phyloP scores from a whole-genome alignment of 1,140 invertebrate genomes.

The Listronotus bonariensis region DNA sequence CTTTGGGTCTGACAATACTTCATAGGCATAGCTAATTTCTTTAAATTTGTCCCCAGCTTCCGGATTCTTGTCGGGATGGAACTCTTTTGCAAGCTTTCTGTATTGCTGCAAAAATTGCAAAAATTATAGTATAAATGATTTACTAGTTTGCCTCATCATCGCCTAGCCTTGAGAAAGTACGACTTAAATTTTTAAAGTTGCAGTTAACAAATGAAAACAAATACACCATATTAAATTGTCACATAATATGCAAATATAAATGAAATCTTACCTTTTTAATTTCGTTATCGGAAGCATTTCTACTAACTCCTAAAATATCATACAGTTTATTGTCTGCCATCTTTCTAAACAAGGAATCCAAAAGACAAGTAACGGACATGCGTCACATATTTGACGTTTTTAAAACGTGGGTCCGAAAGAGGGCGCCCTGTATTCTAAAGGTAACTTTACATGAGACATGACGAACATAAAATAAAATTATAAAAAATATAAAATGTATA shows the following conservation, averaged over 20 bases:
- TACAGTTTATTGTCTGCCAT: slow-evolving; percentile 81
- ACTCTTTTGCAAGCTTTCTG: slow-evolving; percentile 83
- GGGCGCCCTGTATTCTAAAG: neutral
- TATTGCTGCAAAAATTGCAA: slow-evolving; percentile 66
- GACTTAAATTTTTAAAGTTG: slow-evolving; percentile 5
- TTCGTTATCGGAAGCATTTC: slow-evolving; percentile 76
- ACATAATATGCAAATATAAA: neutral
- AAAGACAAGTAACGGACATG: slow-evolving; percentile 18
- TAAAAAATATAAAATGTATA: no score
- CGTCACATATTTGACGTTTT: slow-evolving; percentile 1
- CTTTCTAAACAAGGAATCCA: slow-evolving; percentile 55
- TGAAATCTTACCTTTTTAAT: slow-evolving; percentile 79
- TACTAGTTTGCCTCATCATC: slow-evolving; percentile 12
- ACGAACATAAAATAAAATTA: no score
- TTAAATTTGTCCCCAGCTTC: slow-evolving; percentile 85
- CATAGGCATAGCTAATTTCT: slow-evolving; percentile 87
- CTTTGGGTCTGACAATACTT: slow-evolving; percentile 76
- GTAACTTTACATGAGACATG: no score
- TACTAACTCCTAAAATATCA: slow-evolving; percentile 77
- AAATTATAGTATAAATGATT: slow-evolving; percentile 21
- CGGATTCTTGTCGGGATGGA: slow-evolving; percentile 87
- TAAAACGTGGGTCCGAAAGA: neutral
- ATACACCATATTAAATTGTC: neutral
- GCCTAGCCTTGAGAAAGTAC: slow-evolving; percentile 30
- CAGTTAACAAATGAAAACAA: neutral